Evolutionary conservation across 2,113 vertebrate genomes (phyloP).

Genomic region (Axis porcinus): DNA sequence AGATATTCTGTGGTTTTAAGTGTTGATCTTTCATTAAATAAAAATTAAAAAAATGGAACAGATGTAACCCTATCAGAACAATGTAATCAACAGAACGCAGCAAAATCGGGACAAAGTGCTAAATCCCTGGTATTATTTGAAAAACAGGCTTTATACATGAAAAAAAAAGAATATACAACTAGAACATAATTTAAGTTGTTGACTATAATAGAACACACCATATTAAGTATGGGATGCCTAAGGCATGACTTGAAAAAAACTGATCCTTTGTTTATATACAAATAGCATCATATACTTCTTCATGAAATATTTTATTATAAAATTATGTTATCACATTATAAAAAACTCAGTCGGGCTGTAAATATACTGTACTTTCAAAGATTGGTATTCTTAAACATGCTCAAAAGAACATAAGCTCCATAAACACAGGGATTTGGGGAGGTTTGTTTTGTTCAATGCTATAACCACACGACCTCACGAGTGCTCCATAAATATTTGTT

Average conservation of each 20-base stretch:
- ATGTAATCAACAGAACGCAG: background rate
- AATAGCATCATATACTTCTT: background rate
- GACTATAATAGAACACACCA: background rate
- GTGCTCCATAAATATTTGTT: background rate
- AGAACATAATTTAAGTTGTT: background rate
- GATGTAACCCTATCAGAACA: background rate
- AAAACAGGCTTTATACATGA: background rate
- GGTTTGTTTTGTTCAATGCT: background rate
- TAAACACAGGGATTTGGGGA: background rate
- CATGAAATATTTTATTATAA: constrained; percentile 12
- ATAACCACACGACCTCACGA: background rate
- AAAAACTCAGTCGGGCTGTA: background rate
- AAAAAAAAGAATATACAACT: background rate
- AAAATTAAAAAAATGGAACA: constrained; percentile 15
- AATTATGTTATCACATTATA: background rate
- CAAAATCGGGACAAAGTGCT: background rate
- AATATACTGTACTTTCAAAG: background rate
- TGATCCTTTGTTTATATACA: background rate
- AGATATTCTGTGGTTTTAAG: constrained; percentile 13
- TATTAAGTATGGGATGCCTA: background rate
- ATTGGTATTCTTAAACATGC: background rate
- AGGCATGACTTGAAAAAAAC: constrained; percentile 1
- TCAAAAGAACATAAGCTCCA: background rate
- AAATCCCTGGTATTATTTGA: background rate
- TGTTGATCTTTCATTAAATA: constrained; percentile 15